A percentile compares a stretch with the other conserved stretches of the same genome.
These are phyloP conservation scores for Cyprinodon tularosa DNA, from an alignment of 2,113 vertebrate genomes.

Conservation along the genomic window DNA sequence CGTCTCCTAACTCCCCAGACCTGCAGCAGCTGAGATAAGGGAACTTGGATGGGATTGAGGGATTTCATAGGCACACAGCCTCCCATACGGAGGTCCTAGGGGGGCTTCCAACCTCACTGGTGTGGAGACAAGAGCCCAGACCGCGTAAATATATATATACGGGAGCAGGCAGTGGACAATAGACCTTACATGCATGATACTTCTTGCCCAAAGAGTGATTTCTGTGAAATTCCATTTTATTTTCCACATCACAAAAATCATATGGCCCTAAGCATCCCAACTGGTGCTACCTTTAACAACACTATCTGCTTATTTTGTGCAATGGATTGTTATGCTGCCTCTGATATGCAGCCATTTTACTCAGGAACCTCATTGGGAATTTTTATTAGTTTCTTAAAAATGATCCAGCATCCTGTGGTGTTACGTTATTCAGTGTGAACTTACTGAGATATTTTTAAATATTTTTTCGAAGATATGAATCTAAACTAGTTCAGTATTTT, in stretches of 20 bases:
- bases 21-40: constrained; percentile 16
- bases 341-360: not conserved
- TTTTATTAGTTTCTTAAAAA: not conserved
- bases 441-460: no score
- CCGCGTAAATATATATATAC: no score
- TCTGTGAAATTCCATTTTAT: not conserved
- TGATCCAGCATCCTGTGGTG: not conserved
- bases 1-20: constrained; percentile 21
- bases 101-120: no score
- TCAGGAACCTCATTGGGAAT: not conserved
- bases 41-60: no score
- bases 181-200: no score
- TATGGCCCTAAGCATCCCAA: not conserved
- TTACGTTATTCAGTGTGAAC: not conserved
- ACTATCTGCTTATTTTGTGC: not conserved
- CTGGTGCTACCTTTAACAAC: not conserved
- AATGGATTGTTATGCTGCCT: not conserved
- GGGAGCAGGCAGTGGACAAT: no score
- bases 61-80: no score
- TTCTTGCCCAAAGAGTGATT: no score
- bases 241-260: not conserved
- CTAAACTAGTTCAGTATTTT: not conserved
- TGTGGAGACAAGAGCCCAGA: no score
- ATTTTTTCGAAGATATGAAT: not conserved
- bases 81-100: no score